Conservation (phyloP, 1,140 invertebrate species). For the Camponotus pennsylvanicus region DNA sequence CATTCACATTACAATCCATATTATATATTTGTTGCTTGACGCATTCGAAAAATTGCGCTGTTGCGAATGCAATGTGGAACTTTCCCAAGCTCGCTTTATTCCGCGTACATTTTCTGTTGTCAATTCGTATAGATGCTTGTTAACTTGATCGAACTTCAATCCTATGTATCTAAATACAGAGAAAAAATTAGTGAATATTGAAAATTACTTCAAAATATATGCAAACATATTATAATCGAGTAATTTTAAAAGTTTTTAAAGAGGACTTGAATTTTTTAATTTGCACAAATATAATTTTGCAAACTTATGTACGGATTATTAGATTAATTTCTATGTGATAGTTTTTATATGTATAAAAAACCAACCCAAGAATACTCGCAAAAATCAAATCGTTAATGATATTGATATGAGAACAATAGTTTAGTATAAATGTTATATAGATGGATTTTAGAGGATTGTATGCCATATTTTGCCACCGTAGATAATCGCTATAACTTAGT, state of each 20-base stretch:
- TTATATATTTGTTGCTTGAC: constrained; percentile 10
- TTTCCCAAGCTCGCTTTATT: neutral
- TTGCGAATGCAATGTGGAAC: neutral
- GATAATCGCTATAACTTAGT: constrained; percentile 5
- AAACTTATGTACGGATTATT: neutral
- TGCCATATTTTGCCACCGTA: neutral
- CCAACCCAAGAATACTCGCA: constrained; percentile 20
- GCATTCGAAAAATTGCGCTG: neutral
- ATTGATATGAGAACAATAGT: neutral
- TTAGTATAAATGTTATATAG: neutral
- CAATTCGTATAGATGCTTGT: constrained; percentile 4
- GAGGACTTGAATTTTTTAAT: neutral
- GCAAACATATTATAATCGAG: neutral
- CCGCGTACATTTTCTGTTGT: neutral
- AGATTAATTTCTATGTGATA: constrained; percentile 7
- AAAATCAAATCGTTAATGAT: constrained; percentile 32
- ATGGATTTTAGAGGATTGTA: neutral
- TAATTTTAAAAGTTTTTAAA: neutral
- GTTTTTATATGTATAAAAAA: neutral
- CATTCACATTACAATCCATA: constrained; percentile 25
- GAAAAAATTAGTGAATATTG: neutral
- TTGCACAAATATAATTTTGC: neutral
- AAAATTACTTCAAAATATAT: neutral
- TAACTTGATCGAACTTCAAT: constrained; percentile 32
- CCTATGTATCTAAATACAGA: constrained; percentile 23